Evolutionary conservation across 2,797 vertebrate species (phyloP), one percentile per base, ranked within the genome.

Genomic region (Acipenser transmontanus): DNA sequence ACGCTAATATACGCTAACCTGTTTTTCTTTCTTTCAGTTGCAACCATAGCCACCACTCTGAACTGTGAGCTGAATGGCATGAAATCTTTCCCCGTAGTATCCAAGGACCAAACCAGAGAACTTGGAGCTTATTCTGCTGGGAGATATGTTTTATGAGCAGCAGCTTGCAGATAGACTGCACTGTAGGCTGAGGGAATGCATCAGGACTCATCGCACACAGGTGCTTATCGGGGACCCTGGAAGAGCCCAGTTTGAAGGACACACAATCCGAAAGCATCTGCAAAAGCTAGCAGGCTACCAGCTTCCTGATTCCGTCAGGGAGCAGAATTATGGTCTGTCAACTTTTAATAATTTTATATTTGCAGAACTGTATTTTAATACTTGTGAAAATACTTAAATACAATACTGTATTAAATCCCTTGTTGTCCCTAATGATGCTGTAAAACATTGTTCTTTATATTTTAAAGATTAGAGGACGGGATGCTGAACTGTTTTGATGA

Each of bases 131-230:
- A 92, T 98, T 77, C 87, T 97, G 57, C 81, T 99, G 47, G 95
- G 96, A 49, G 96, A 98, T 81, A 98, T 98, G 95, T 97, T 98
- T 84, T 99, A 98, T 2, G 94, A 95, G 4, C 91, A 94, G 72
- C 70, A 77, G n/a, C 88, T 98, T 59, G 86, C 92, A 59, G 77
- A 91, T 13, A 68, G 72, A 47, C 90, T 99, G 65, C 92, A 93
- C 69, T 71, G 17, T 8, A 98, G 97, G 96, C 78, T 99, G 74
- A 83, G 84, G 71, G 80, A 62, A 47, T 92, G 88, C 75, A 82
- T 90, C 69, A 70, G 73, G 71, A 71, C 66, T 11, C 77, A 89
- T 0, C 73, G 81, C 69, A 92, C 93, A 20, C 76, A 75, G 70
- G 89, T 99, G 60, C 84, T 98, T 63, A 96, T 98, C 1, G 97